phyloP scores from a whole-genome alignment of 2,797 vertebrate species.

The Sphenodon punctatus region DNA sequence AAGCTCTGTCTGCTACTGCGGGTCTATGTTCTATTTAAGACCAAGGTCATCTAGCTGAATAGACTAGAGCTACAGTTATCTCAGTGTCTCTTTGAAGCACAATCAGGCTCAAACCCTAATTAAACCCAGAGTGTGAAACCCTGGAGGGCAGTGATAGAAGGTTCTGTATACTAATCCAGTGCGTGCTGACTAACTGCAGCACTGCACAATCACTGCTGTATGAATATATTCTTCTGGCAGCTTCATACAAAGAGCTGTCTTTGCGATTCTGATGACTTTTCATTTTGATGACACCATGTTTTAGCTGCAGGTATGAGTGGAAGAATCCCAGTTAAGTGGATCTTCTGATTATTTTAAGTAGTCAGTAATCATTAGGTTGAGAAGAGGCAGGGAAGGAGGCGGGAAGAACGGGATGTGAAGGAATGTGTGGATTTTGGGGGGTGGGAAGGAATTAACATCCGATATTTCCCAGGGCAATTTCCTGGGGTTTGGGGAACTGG shows the following conservation, averaged over 20 bases:
- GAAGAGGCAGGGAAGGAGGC: not conserved
- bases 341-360: slow-evolving; percentile 51
- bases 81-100: slow-evolving; percentile 43
- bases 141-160: slow-evolving; percentile 43
- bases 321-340: slow-evolving; percentile 43
- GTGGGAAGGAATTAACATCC: not conserved
- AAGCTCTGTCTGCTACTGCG: not conserved
- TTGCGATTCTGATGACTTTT: slow-evolving; percentile 45
- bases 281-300: slow-evolving; percentile 62
- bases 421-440: not conserved
- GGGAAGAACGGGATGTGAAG: slow-evolving; percentile 30
- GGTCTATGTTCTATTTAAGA: slow-evolving; percentile 2
- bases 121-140: slow-evolving; percentile 59
- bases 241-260: slow-evolving; percentile 49
- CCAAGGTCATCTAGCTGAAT: slow-evolving; percentile 11
- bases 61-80: slow-evolving; percentile 20
- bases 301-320: slow-evolving; percentile 62
- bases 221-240: slow-evolving; percentile 64
- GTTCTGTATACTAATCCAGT: slow-evolving; percentile 50
- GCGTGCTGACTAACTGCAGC: slow-evolving; percentile 60
- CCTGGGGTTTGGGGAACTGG: not conserved
- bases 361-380: slow-evolving; percentile 38
- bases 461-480: slow-evolving; percentile 20
- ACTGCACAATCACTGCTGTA: slow-evolving; percentile 32
- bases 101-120: slow-evolving; percentile 46